These are phyloP conservation scores for Limanda limanda DNA, from an alignment of 2,113 vertebrate species.

Conservation along the genomic window DNA sequence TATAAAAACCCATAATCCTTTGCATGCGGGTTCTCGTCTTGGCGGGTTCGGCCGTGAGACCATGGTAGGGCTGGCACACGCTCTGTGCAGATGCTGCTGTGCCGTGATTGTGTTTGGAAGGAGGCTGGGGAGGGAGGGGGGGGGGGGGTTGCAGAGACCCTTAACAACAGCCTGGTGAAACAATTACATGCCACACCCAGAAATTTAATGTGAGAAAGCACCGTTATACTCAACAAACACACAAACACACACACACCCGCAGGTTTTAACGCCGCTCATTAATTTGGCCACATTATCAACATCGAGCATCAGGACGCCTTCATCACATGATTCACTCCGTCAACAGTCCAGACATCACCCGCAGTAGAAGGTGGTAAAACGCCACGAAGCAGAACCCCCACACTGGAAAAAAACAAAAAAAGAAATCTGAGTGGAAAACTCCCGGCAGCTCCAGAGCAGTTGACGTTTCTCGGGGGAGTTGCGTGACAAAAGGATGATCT, in stretches of 20 bases:
- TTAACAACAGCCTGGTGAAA: constrained; percentile 54
- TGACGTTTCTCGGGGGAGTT: constrained; percentile 54
- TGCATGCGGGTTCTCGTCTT: constrained; percentile 74
- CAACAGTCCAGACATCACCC: constrained; percentile 40
- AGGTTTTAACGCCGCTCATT: constrained; percentile 12
- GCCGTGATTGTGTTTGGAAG: too few species aligned
- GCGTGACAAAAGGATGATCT: constrained; percentile 64
- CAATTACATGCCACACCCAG: constrained; percentile 59
- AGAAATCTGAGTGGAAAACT: constrained; percentile 58
- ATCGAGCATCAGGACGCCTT: too few species aligned
- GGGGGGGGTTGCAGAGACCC: constrained; percentile 26
- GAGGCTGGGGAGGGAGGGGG: not conserved
- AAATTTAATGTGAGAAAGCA: constrained; percentile 35
- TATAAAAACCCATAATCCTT: constrained; percentile 73
- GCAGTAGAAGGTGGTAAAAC: constrained; percentile 45
- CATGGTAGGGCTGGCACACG: constrained; percentile 59
- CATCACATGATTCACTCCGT: constrained; percentile 13
- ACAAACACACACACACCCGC: not conserved
- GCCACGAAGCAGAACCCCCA: constrained; percentile 57
- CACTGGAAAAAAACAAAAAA: constrained; percentile 27
- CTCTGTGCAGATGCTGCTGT: not conserved
- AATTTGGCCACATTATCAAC: constrained; percentile 29
- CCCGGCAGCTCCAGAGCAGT: constrained; percentile 39
- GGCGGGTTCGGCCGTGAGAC: constrained; percentile 36
- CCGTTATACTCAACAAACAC: not conserved